Percentiles rank a stretch among this genome's conserved stretches.
These are phyloP conservation scores for Fopius arisanus DNA, from an alignment of 1,140 invertebrate species.

Conservation along the genomic window DNA sequence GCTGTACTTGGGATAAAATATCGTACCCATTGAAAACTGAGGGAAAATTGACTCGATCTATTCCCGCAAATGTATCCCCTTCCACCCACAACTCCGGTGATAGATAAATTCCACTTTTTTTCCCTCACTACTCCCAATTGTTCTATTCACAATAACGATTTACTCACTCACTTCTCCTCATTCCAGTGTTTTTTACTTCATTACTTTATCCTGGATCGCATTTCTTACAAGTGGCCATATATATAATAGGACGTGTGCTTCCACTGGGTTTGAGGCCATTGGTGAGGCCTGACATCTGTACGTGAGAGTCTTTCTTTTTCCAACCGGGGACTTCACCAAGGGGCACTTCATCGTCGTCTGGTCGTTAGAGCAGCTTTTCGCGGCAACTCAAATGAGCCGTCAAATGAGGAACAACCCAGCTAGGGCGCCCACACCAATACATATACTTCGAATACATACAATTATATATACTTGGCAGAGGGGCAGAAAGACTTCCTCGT, in stretches of 20 bases:
- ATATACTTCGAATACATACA: neutral
- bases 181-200: neutral
- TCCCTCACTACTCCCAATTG: neutral
- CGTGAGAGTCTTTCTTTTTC: conserved; percentile 31
- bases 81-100: neutral
- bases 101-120: neutral
- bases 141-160: neutral
- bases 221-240: neutral
- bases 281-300: conserved; percentile 25
- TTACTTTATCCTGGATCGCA: neutral
- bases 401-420: conserved; percentile 46
- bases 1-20: neutral
- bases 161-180: neutral
- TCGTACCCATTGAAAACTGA: neutral
- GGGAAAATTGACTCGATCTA: neutral
- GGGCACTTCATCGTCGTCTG: conserved; percentile 30
- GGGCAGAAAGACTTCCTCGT: neutral
- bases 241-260: neutral
- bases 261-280: neutral
- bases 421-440: neutral
- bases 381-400: conserved; percentile 51
- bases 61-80: neutral
- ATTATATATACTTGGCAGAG: too few species aligned
- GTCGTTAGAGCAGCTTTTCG: conserved; percentile 49
- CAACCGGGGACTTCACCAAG: neutral